A percentile compares a stretch with the other conserved stretches of the same genome.
These are phyloP conservation scores for Chrosomus eos DNA, from an alignment of 2,797 vertebrate genomes.

Conservation along the genomic window DNA sequence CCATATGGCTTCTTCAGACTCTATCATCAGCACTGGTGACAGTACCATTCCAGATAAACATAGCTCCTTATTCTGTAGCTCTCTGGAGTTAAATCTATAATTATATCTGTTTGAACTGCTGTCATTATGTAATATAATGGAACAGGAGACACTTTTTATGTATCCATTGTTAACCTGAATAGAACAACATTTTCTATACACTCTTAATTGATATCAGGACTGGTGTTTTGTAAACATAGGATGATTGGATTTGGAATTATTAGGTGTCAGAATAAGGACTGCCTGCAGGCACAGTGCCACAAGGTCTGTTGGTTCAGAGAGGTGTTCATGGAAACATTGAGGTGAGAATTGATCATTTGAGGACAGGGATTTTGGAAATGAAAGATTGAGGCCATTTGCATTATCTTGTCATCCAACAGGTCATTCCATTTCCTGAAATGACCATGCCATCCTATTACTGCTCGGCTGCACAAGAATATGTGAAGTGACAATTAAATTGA, in stretches of 20 bases:
- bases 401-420: not conserved
- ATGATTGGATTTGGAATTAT: constrained; percentile 31
- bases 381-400: constrained; percentile 39
- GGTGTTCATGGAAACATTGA: constrained; percentile 11
- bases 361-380: constrained; percentile 31
- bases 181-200: not conserved
- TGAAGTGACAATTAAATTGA: not conserved
- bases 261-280: constrained; percentile 12
- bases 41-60: constrained; percentile 56
- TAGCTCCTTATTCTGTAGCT: constrained; percentile 7
- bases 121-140: not conserved
- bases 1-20: constrained; percentile 57
- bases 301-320: not conserved
- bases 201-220: not conserved
- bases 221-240: constrained; percentile 27
- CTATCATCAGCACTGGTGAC: not conserved
- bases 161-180: not conserved
- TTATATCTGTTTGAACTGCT: not conserved
- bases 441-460: not conserved
- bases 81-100: not conserved
- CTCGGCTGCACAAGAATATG: not conserved
- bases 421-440: not conserved
- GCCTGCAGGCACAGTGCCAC: not conserved
- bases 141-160: not conserved
- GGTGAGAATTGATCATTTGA: constrained; percentile 20